Evolutionary conservation across 2,888 invertebrate species (phyloP).

Genomic region (Andricus quercusramuli): DNA sequence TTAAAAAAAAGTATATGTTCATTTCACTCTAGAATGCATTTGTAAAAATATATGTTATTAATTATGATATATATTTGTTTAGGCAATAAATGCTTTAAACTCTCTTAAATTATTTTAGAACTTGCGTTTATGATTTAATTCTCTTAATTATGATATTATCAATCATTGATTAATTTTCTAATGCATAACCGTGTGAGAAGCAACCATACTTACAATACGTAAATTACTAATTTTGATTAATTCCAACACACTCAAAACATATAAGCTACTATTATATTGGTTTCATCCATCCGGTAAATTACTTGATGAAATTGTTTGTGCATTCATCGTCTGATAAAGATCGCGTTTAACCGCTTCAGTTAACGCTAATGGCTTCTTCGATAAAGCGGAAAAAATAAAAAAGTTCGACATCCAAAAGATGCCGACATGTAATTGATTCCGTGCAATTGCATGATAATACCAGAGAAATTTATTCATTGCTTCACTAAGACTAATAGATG

Average conservation of each 20-base stretch:
- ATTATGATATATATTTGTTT: too few species aligned
- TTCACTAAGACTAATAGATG: too few species aligned
- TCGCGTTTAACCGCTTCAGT: slow-evolving; percentile 6
- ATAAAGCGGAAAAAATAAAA: slow-evolving; percentile 6
- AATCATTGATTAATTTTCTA: not conserved
- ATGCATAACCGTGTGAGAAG: not conserved
- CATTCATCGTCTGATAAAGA: slow-evolving; percentile 6
- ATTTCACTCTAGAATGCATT: too few species aligned
- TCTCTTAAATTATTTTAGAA: too few species aligned
- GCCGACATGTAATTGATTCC: not conserved
- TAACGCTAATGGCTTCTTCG: slow-evolving; percentile 13
- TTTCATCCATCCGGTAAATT: slow-evolving; percentile 22
- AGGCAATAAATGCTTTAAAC: too few species aligned
- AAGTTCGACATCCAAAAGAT: slow-evolving; percentile 10
- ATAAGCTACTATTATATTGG: not conserved
- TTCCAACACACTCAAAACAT: not conserved
- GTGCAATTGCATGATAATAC: not conserved
- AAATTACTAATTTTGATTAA: slow-evolving; percentile 20
- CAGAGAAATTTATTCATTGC: not conserved
- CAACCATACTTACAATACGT: slow-evolving; percentile 22
- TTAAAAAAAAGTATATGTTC: too few species aligned
- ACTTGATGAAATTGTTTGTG: slow-evolving; percentile 17
- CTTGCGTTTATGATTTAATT: not conserved
- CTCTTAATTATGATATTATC: too few species aligned
- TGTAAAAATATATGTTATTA: too few species aligned